Conservation (phyloP, 37 sponge, comb jelly and placozoan species). For the Geodia barretti region DNA sequence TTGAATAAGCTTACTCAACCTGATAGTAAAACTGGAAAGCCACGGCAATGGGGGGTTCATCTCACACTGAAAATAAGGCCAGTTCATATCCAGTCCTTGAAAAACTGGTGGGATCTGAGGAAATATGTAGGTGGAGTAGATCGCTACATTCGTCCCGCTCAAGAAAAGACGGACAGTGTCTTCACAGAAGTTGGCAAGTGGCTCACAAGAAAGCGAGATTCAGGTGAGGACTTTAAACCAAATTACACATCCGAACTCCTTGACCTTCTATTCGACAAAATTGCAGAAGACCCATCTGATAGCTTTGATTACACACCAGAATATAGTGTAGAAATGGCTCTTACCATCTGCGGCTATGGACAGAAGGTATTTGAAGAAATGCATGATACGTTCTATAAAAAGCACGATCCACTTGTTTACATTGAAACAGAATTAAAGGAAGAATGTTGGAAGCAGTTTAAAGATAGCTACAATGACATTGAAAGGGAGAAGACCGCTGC, state of each 20-base stretch:
- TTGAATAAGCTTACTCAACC: background rate
- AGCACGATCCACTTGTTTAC: slow-evolving; percentile 7
- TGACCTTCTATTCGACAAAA: background rate
- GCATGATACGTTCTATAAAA: background rate
- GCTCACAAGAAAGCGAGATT: background rate
- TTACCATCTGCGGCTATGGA: slow-evolving; percentile 8
- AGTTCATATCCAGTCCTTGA: background rate
- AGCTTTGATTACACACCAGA: background rate
- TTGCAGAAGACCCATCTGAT: too few species aligned
- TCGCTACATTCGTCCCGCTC: background rate
- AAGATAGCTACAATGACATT: background rate
- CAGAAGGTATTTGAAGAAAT: background rate
- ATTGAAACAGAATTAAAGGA: slow-evolving; percentile 6
- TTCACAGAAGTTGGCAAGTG: background rate
- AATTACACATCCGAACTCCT: background rate
- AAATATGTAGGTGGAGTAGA: background rate
- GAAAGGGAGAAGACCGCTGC: slow-evolving; percentile 11
- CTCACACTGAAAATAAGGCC: background rate
- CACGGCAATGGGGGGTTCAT: background rate
- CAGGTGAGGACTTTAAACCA: background rate
- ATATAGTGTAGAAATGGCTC: slow-evolving; percentile 12
- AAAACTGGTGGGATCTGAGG: background rate
- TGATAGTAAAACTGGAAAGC: background rate
- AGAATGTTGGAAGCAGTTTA: background rate
- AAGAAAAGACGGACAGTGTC: background rate